Conservation (phyloP, 2,113 vertebrate species). For the Helogale parvula region DNA sequence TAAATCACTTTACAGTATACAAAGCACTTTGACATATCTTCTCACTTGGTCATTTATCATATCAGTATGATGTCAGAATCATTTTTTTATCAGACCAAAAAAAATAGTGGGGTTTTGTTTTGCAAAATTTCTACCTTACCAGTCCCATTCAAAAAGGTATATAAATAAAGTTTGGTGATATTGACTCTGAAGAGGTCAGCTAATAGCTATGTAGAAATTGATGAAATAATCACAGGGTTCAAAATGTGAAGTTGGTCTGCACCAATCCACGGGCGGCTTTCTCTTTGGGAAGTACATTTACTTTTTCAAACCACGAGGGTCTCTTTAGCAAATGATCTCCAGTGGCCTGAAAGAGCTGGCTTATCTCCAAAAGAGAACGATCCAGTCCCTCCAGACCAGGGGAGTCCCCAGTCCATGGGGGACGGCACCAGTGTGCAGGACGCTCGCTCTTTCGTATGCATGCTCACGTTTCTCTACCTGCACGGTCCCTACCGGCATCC, state of each 20-base stretch:
- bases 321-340: slow-evolving; percentile 31
- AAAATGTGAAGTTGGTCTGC: background rate
- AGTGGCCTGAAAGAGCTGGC: slow-evolving; percentile 28
- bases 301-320: slow-evolving; percentile 32
- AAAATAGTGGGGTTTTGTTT: background rate
- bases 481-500: rapidly evolving
- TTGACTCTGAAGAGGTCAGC: background rate
- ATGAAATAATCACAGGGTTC: background rate
- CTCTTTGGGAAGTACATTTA: background rate
- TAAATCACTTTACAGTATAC: slow-evolving; percentile 60
- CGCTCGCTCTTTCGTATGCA: background rate
- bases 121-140: background rate
- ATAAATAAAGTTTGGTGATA: background rate
- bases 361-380: background rate
- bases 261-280: background rate
- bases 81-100: background rate
- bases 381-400: background rate
- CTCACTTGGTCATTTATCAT: background rate
- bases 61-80: slow-evolving; percentile 18
- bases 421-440: rapidly evolving
- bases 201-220: background rate
- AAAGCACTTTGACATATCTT: slow-evolving; percentile 26
- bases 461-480: rapidly evolving
- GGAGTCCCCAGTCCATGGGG: background rate
- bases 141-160: background rate